phyloP scores from a whole-genome alignment of 2,797 vertebrate genomes.

The Microctenopoma stevenorrisi region DNA sequence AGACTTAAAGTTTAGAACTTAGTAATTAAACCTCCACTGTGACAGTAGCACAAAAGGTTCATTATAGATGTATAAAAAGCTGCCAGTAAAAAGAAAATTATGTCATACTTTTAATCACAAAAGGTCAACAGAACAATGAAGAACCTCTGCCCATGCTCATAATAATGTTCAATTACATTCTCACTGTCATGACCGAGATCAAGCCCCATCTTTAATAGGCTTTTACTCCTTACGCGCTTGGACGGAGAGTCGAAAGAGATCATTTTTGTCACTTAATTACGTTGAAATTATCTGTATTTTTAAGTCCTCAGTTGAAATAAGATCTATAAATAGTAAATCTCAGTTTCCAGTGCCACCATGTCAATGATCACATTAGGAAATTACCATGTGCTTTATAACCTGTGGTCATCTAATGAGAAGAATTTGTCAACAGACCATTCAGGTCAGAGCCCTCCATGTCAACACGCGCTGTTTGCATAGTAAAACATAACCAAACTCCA shows the following conservation, averaged over 20 bases:
- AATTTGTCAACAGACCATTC: no score
- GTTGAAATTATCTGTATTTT: constrained; percentile 24
- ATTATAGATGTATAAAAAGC: constrained; percentile 36
- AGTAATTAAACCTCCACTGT: constrained; percentile 2
- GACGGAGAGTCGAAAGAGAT: constrained; percentile 9
- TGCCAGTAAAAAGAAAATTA: constrained; percentile 14
- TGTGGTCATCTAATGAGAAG: neutral
- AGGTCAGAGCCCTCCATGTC: no score
- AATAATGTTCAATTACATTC: constrained; percentile 49
- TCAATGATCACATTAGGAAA: constrained; percentile 15
- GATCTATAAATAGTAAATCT: constrained; percentile 6
- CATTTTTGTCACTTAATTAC: constrained; percentile 2
- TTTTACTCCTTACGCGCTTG: constrained; percentile 21
- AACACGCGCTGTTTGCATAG: neutral
- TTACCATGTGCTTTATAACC: neutral
- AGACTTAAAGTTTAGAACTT: neutral
- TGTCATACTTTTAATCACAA: constrained; percentile 36
- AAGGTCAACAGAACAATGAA: constrained; percentile 54
- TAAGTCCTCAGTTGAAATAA: constrained; percentile 5
- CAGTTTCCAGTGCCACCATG: constrained; percentile 2
- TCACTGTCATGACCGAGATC: constrained; percentile 19
- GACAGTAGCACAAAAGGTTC: constrained; percentile 34
- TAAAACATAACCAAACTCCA: neutral
- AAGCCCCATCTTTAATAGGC: constrained; percentile 29
- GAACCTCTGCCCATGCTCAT: constrained; percentile 25